These are phyloP conservation scores for Diachasmimorpha longicaudata DNA, from an alignment of 1,140 invertebrate genomes.

Conservation along the genomic window DNA sequence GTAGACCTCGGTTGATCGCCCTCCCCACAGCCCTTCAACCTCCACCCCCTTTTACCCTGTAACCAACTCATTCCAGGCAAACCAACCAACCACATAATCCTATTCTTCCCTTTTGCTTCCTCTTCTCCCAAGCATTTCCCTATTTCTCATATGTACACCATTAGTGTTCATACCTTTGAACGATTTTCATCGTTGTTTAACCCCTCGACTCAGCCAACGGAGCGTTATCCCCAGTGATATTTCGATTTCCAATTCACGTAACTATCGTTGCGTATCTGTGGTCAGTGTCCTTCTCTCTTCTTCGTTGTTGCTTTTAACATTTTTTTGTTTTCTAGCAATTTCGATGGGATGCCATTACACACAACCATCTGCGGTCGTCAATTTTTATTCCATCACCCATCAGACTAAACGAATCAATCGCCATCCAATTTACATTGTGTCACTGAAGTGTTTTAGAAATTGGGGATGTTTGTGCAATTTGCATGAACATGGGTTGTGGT, in stretches of 20 bases:
- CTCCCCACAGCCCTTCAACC: background rate
- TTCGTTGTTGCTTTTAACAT: background rate
- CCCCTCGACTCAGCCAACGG: background rate
- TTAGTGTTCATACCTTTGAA: constrained; percentile 11
- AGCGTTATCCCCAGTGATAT: constrained; percentile 11
- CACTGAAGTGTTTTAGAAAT: background rate
- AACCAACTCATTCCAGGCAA: background rate
- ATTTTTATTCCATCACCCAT: constrained; percentile 32
- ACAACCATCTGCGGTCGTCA: background rate
- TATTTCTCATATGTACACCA: constrained; percentile 3
- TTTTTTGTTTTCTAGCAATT: constrained; percentile 18
- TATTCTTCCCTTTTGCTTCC: background rate
- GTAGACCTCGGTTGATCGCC: background rate
- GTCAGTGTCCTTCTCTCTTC: constrained; percentile 14
- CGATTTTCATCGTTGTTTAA: background rate
- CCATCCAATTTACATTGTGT: background rate
- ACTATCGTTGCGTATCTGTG: constrained; percentile 16
- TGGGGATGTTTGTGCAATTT: background rate
- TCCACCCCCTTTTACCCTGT: background rate
- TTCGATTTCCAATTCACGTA: constrained; percentile 26
- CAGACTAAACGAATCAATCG: constrained; percentile 21
- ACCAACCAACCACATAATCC: constrained; percentile 3
- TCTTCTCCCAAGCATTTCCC: background rate
- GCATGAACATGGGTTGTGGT: background rate
- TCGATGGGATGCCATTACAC: constrained; percentile 15